phyloP scores from a whole-genome alignment of 1,140 invertebrate genomes.

The Ips nitidus region DNA sequence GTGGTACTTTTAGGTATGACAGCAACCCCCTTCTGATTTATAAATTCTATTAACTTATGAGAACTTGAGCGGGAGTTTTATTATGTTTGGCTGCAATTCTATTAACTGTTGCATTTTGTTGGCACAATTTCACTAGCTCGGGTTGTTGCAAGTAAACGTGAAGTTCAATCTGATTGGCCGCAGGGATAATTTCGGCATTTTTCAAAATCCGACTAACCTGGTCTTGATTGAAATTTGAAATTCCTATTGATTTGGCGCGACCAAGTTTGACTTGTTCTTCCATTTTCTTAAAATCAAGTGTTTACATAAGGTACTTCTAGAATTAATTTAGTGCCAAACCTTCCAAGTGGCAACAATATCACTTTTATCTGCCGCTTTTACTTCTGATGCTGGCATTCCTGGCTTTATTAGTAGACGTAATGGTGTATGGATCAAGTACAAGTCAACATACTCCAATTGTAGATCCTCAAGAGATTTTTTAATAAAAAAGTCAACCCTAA shows the following conservation, averaged over 20 bases:
- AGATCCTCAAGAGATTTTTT: too few relatives aligned
- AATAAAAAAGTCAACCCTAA: too few relatives aligned
- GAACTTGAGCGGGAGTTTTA: conserved; percentile 76
- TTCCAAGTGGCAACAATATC: neutral
- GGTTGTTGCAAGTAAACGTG: conserved; percentile 83
- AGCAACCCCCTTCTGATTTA: conserved; percentile 69
- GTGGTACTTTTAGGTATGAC: conserved; percentile 86
- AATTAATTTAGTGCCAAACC: too few relatives aligned
- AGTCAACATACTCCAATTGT: too few relatives aligned
- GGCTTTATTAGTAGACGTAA: too few relatives aligned
- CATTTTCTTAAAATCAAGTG: conserved; percentile 59
- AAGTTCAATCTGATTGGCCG: conserved; percentile 75
- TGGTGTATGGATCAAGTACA: too few relatives aligned
- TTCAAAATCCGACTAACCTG: conserved; percentile 67
- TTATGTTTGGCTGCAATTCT: conserved; percentile 68
- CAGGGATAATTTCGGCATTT: conserved; percentile 65
- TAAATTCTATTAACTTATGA: conserved; percentile 75
- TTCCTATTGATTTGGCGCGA: conserved; percentile 65
- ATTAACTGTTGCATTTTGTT: conserved; percentile 63
- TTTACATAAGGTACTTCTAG: neutral
- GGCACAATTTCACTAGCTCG: conserved; percentile 72
- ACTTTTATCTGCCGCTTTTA: too few relatives aligned
- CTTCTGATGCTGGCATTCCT: too few relatives aligned
- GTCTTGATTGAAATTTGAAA: conserved; percentile 74
- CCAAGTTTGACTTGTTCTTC: conserved; percentile 67